These are phyloP conservation scores for Acanthurus lineatus DNA, from an alignment of 2,797 vertebrate genomes.

Conservation along the genomic window DNA sequence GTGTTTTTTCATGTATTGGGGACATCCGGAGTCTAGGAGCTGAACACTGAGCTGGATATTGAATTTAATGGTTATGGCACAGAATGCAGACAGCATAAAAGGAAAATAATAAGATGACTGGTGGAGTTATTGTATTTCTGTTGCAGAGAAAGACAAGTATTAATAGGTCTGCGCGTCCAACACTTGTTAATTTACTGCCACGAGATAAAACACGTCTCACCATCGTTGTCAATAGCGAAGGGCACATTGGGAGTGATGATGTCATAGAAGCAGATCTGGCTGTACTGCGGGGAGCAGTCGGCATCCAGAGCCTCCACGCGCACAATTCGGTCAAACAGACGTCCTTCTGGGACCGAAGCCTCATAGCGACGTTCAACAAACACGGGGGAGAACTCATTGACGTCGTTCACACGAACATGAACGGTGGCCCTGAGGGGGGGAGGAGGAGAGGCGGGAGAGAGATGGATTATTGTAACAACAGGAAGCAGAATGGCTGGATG, in stretches of 20 bases:
- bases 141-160: constrained; percentile 17
- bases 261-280: constrained; percentile 99
- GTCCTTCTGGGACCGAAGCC: constrained; percentile 94
- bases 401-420: constrained; percentile 96
- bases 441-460: constrained; percentile 28
- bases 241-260: constrained; percentile 98
- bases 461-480: constrained; percentile 29
- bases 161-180: constrained; percentile 8
- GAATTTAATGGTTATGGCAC: constrained; percentile 32
- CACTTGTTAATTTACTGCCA: constrained; percentile 9
- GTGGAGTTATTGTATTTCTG: constrained; percentile 22
- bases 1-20: constrained; percentile 35
- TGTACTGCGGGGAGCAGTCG: constrained; percentile 98
- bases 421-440: constrained; percentile 91
- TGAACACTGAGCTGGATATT: constrained; percentile 41
- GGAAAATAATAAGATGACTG: constrained; percentile 13
- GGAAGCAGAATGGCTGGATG: constrained; percentile 6
- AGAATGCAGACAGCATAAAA: constrained; percentile 10
- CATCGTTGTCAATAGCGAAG: constrained; percentile 98
- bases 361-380: constrained; percentile 95
- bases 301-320: constrained; percentile 97
- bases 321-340: constrained; percentile 94
- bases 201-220: constrained; percentile 80
- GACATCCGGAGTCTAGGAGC: constrained; percentile 43
- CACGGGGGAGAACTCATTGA: constrained; percentile 98